Percentiles rank a stretch among this genome's conserved stretches.
These are phyloP conservation scores for Hephaestus fuliginosus DNA, from an alignment of 2,797 vertebrate genomes.

Conservation along the genomic window DNA sequence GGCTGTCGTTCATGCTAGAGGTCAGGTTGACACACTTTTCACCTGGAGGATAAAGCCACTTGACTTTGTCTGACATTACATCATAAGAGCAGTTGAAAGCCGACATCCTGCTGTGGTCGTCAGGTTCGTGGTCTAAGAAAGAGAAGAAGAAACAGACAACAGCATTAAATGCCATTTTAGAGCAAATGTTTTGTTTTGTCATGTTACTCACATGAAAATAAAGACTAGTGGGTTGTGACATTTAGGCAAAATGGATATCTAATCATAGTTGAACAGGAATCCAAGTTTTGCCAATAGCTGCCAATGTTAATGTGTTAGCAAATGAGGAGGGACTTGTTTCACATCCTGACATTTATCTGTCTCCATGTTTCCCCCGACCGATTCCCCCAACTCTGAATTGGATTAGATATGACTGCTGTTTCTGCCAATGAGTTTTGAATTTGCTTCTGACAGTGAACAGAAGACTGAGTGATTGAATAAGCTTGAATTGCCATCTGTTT, in stretches of 20 bases:
- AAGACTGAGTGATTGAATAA: constrained; percentile 26
- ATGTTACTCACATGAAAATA: not conserved
- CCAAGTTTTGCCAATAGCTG: not conserved
- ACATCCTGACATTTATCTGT: constrained; percentile 23
- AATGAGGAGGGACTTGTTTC: constrained; percentile 6
- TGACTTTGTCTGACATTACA: constrained; percentile 21
- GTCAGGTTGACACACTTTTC: constrained; percentile 82
- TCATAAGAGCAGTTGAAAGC: constrained; percentile 83
- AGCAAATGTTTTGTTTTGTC: not conserved
- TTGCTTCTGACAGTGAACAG: constrained; percentile 30
- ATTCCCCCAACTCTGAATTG: constrained; percentile 12
- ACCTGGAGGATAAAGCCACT: constrained; percentile 61
- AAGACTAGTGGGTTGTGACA: not conserved
- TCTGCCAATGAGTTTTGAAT: constrained; percentile 17
- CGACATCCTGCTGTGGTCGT: constrained; percentile 59
- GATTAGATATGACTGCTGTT: constrained; percentile 21
- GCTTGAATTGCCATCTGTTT: constrained; percentile 38
- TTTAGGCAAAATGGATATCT: not conserved
- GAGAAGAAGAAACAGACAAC: constrained; percentile 5
- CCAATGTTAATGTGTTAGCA: not conserved
- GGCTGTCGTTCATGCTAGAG: constrained; percentile 50
- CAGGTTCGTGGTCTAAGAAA: constrained; percentile 12
- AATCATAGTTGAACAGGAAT: not conserved
- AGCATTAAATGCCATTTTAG: not conserved
- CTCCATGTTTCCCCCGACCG: constrained; percentile 7